Evolutionary conservation across 2,888 invertebrate genomes (phyloP), one percentile per base, ranked within the genome.

Genomic region (Andrena hattorfiana): DNA sequence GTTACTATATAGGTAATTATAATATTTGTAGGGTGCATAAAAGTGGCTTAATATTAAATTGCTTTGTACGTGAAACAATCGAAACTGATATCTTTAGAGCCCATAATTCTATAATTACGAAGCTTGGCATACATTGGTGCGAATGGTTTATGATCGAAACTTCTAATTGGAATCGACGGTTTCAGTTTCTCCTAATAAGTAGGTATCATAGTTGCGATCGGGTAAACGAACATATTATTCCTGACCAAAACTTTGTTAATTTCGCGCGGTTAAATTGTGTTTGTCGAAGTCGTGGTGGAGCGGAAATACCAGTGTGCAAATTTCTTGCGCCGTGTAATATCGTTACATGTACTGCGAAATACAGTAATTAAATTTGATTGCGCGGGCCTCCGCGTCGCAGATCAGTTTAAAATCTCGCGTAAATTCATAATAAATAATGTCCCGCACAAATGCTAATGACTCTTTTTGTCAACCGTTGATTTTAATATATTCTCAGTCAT

Each of bases 291-390:
- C 77, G 59, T 51, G 71, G 71, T 72, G 35, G n/a, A 60, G 72
- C 77, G 82, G 70, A 75, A 84, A 78, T 59, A 32, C 59, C 54
- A 20, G 56, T 23, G 70, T 59, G 77, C 75, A 82, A 84, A 77
- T 82, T 75, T 54, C 77, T 75, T 73, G 67, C 35, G 23, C 26
- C 59, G 56, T 60, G 77, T 83, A 75, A 83, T 13, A 20, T 32
- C 42, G 71, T 81, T 71, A 75, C 54, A 42, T 42, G 42, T 16
- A 64, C 77, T 68, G 68, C 48, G 75, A 74, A 77, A 74, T 74
- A 69, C 62, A 32, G 56, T 75, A 82, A 84, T 84, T 68, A 82
- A 77, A 82, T 84, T 75, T 75, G 77, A 82, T 84, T 51, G 68
- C 35, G 30, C 35, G 32, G 28, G 20, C 68, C 35, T 20, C 4